A percentile compares a stretch with the other conserved stretches of the same genome.
Evolutionary conservation across 2,797 vertebrate genomes (phyloP).

Genomic region (Dipus sagitta): DNA sequence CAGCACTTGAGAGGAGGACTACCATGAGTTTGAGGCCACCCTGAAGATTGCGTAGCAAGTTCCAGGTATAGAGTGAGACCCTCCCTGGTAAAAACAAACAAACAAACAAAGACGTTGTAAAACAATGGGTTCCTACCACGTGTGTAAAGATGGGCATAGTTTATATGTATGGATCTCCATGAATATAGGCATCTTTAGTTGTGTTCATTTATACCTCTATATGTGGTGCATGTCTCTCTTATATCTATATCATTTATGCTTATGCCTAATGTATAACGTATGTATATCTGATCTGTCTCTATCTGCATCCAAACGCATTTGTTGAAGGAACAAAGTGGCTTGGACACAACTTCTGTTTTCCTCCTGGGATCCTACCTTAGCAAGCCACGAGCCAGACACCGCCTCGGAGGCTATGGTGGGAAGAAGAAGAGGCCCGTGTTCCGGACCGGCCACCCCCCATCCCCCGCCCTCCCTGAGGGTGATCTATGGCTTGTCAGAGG

Average conservation of each 20-base stretch:
- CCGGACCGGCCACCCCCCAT: background rate
- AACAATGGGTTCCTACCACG: background rate
- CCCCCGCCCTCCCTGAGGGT: constrained; percentile 43
- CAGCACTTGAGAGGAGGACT: no score
- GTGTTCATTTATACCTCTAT: no score
- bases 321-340: background rate
- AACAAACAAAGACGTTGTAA: background rate
- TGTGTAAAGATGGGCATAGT: background rate
- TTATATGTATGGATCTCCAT: background rate
- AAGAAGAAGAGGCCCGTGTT: background rate
- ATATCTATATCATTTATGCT: no score
- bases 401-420: constrained; percentile 1
- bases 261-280: background rate
- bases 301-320: background rate
- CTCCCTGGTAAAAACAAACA: no score
- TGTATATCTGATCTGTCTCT: background rate
- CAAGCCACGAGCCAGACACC: background rate
- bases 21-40: no score
- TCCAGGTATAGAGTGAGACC: no score
- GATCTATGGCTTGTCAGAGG: constrained; percentile 81
- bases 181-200: background rate
- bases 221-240: no score
- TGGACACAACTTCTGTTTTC: background rate
- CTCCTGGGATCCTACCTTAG: background rate
- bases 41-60: no score